Evolutionary conservation across 2,113 vertebrate species (phyloP).

Genomic region (Grammatotria lemairii): DNA sequence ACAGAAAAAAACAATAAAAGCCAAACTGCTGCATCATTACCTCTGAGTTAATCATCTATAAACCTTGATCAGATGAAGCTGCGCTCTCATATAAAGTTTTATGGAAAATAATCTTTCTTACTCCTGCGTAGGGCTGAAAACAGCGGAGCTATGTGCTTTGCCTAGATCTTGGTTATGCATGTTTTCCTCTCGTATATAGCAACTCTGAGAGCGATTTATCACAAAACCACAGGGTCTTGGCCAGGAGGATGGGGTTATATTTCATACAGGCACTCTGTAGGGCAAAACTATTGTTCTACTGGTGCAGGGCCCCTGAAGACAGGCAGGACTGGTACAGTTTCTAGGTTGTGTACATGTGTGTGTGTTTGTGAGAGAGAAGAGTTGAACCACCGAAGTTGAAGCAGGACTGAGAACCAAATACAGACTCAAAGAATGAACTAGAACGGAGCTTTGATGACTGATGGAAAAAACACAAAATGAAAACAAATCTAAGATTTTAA

Average conservation of each 20-base stretch:
- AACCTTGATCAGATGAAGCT: neutral
- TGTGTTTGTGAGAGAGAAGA: neutral
- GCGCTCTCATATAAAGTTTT: neutral
- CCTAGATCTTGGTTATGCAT: conserved; percentile 31
- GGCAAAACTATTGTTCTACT: conserved; percentile 55
- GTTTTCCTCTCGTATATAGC: conserved; percentile 29
- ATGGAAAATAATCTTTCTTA: neutral
- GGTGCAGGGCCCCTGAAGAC: conserved; percentile 6
- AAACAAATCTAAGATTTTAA: neutral
- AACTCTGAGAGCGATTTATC: conserved; percentile 35
- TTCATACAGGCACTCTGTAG: conserved; percentile 54
- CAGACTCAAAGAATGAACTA: neutral
- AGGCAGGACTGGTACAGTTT: neutral
- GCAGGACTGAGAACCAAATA: neutral
- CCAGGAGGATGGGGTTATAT: conserved; percentile 43
- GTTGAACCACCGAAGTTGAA: neutral
- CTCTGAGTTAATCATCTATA: neutral
- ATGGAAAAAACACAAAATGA: neutral
- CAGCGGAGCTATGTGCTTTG: neutral
- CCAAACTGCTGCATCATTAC: neutral
- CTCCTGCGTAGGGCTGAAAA: neutral
- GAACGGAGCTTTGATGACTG: neutral
- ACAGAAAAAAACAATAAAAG: neutral
- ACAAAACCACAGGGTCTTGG: conserved; percentile 46
- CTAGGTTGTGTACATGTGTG: neutral